A percentile compares a stretch with the other conserved stretches of the same genome.
These are phyloP conservation scores for Frankliniella intonsa DNA, from an alignment of 2,888 invertebrate genomes.

Conservation along the genomic window DNA sequence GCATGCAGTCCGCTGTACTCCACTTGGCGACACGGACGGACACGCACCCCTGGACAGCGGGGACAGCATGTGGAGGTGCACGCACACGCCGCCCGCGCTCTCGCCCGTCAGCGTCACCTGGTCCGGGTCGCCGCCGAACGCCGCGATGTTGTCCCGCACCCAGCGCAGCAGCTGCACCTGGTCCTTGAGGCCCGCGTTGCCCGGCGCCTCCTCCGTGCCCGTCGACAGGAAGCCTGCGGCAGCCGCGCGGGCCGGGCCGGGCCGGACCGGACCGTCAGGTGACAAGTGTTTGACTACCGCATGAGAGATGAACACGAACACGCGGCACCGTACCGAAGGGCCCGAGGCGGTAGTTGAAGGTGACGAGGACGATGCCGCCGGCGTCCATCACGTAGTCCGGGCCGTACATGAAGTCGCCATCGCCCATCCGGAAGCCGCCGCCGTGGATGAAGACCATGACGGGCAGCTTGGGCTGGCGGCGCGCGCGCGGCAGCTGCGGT, in stretches of 20 bases:
- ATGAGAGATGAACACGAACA: background rate
- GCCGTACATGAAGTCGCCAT: background rate
- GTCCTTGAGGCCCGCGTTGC: conserved; percentile 19
- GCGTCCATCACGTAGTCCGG: background rate
- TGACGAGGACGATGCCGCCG: background rate
- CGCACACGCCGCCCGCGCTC: background rate
- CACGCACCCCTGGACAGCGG: background rate
- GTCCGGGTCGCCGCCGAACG: background rate
- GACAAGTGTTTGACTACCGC: background rate
- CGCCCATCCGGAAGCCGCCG: background rate
- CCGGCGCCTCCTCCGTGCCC: conserved; percentile 15
- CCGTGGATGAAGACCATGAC: background rate
- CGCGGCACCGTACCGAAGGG: background rate
- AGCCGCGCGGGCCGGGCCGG: background rate
- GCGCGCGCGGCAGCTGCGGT: background rate
- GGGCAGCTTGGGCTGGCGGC: background rate
- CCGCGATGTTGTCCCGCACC: conserved; percentile 13
- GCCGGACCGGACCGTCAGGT: too few relatives aligned
- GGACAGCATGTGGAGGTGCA: background rate
- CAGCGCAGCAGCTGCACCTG: conserved; percentile 9
- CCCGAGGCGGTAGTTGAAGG: background rate
- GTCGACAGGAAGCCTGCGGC: background rate
- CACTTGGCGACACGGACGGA: too few relatives aligned
- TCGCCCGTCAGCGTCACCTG: background rate
- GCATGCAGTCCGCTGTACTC: background rate